phyloP scores from a whole-genome alignment of 2,113 vertebrate species.

The Emydocephalus ijimae region DNA sequence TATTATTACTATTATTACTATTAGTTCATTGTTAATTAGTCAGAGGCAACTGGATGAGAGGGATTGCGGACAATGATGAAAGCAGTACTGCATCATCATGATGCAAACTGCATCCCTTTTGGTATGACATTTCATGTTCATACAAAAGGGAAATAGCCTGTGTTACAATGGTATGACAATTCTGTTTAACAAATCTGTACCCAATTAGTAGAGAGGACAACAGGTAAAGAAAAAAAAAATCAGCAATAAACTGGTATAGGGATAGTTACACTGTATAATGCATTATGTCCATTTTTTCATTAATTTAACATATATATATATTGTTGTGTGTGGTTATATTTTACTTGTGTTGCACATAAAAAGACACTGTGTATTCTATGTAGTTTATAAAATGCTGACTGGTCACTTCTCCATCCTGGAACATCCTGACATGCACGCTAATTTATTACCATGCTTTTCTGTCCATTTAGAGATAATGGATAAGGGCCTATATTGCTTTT shows the following conservation, averaged over 20 bases:
- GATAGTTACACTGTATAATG: not conserved
- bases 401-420: not conserved
- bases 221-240: not conserved
- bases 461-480: not conserved
- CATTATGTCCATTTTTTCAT: not conserved
- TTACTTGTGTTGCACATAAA: not conserved
- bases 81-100: no score
- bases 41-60: not conserved
- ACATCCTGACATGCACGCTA: not conserved
- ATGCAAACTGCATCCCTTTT: not conserved
- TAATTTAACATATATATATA: not conserved
- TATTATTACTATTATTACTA: no score
- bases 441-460: not conserved
- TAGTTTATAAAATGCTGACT: not conserved
- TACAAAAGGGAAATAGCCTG: not conserved
- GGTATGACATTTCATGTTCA: not conserved
- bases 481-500: not conserved
- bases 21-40: not conserved
- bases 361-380: not conserved
- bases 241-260: not conserved
- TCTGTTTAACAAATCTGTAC: not conserved
- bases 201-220: not conserved
- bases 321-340: not conserved
- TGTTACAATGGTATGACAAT: not conserved
- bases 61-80: not conserved